These are phyloP conservation scores for Tiliqua scincoides DNA, from an alignment of 2,113 vertebrate species.

Conservation along the genomic window DNA sequence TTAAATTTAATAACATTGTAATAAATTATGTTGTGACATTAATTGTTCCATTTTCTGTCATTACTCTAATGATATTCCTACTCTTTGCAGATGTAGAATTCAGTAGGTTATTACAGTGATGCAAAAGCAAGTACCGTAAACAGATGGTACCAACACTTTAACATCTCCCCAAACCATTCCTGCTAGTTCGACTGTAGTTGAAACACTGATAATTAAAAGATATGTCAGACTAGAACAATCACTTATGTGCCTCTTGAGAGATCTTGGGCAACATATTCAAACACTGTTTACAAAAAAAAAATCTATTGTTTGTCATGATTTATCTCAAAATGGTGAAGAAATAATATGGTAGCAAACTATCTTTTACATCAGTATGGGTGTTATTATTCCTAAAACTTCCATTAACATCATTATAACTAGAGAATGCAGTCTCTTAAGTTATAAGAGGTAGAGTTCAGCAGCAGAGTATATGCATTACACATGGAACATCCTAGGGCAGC, in stretches of 20 bases:
- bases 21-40: not conserved
- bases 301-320: not conserved
- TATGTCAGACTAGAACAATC: too few species aligned
- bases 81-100: not conserved
- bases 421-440: not conserved
- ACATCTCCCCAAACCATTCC: not conserved
- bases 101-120: not conserved
- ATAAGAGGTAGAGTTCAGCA: not conserved
- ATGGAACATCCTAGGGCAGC: too few species aligned
- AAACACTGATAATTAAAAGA: not conserved
- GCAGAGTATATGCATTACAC: too few species aligned
- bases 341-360: not conserved
- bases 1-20: not conserved
- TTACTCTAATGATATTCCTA: not conserved
- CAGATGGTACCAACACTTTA: not conserved
- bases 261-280: not conserved
- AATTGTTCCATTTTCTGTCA: not conserved
- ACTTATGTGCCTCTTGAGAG: too few species aligned
- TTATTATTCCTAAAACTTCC: not conserved
- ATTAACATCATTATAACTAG: not conserved
- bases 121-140: not conserved
- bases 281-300: not conserved
- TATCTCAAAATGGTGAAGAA: not conserved
- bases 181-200: not conserved
- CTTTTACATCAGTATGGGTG: not conserved